Evolutionary conservation across 2,797 vertebrate species (phyloP), one percentile per base, ranked within the genome.

Genomic region (Hypotaenidia okinawae): DNA sequence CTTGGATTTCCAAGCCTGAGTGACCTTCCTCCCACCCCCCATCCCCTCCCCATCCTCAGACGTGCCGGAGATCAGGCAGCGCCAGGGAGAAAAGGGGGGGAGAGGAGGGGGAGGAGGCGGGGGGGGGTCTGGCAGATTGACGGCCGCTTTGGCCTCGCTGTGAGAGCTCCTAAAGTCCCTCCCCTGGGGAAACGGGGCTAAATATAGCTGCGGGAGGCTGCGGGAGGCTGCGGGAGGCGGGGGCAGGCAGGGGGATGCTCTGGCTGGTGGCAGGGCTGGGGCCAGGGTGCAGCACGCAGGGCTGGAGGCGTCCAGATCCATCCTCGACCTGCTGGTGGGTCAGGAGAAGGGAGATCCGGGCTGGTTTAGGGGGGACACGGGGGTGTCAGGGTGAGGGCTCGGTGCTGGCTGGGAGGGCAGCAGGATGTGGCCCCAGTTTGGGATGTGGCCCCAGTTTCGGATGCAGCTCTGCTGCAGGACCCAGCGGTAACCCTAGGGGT

Each of bases 101-200:
- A 35, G 35, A 35, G 35, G 35, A 35, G 35, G 35, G 35, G 35
- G 35, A 10, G 10, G 35, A 10, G 35, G 35, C 10, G 35, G 35
- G 45, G 41, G 23, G 61, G 24, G 61, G n/a, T 5, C 13, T 58
- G 85, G 37, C 21, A 10, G 95, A 84, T 89, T 89, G 93, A 84
- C 10, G 57, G 95, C 30, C 19, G 41, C 91, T n/a, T n/a, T n/a
- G n/a, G n/a, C n/a, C n/a, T n/a, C n/a, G n/a, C n/a, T n/a, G n/a
- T n/a, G n/a, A n/a, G n/a, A n/a, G n/a, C 93, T 95, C 95, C 27
- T 89, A 67, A 93, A 93, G 41, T 74, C 51, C 82, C 63, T 78
- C 93, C 86, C 89, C 89, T 3, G 13, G 91, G 83, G 93, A 90
- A 72, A 55, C 4, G 6, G 74, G 7, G 86, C 58, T 96, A 94